These are phyloP conservation scores for Umimayanthus chanpuru DNA, from an alignment of 92 coral and sea anemone species.

Conservation along the genomic window DNA sequence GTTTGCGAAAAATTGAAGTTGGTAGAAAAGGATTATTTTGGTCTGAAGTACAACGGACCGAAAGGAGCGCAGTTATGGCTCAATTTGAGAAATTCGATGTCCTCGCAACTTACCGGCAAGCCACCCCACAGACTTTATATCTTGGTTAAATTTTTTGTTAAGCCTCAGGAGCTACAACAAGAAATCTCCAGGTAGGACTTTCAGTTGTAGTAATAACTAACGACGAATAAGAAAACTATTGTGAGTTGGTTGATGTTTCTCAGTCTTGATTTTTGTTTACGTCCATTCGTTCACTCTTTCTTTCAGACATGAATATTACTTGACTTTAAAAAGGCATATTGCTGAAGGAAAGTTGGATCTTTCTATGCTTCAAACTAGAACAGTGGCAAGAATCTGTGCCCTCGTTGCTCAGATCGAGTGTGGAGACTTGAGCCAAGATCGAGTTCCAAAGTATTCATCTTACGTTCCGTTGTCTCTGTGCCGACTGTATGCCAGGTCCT, in stretches of 20 bases:
- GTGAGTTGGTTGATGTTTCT: background rate
- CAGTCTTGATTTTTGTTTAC: background rate
- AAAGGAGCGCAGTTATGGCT: constrained; percentile 91
- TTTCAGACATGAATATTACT: constrained; percentile 91
- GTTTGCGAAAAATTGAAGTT: constrained; percentile 93
- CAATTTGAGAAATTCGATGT: constrained; percentile 89
- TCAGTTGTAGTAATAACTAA: background rate
- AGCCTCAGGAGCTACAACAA: constrained; percentile 98
- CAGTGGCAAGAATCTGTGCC: constrained; percentile 88
- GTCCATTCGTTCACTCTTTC: background rate
- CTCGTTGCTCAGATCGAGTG: constrained; percentile 87
- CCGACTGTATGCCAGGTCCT: constrained; percentile 77
- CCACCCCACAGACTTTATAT: constrained; percentile 93
- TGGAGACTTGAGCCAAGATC: constrained; percentile 87
- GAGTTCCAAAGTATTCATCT: constrained; percentile 77
- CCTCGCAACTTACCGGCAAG: constrained; percentile 91
- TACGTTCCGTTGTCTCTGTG: constrained; percentile 79
- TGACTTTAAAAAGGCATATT: constrained; percentile 83
- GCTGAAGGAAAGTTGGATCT: constrained; percentile 84
- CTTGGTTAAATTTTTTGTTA: constrained; percentile 95
- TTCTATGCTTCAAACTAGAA: constrained; percentile 83
- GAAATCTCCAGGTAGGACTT: constrained; percentile 92
- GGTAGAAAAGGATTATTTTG: constrained; percentile 95
- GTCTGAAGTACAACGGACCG: constrained; percentile 87
- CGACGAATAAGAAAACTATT: background rate